phyloP scores from a whole-genome alignment of 2,888 invertebrate genomes.

The Orthonevra nobilis region DNA sequence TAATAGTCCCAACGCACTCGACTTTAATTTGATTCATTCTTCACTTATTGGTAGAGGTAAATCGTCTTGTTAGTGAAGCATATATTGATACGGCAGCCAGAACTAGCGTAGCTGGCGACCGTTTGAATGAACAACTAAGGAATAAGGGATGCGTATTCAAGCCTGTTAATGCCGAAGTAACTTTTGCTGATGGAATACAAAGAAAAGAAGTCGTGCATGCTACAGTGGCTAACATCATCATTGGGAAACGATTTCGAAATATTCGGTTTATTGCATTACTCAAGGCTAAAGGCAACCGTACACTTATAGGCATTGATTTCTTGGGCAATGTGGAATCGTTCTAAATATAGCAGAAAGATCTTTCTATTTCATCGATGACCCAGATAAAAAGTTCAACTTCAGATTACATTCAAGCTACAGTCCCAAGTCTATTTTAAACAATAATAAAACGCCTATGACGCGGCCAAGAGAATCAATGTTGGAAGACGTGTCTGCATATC shows the following conservation, averaged over 20 bases:
- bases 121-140: neutral
- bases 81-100: constrained; percentile 27
- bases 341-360: constrained; percentile 12
- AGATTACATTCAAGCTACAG: neutral
- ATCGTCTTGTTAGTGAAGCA: constrained; percentile 6
- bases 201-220: constrained; percentile 4
- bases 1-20: constrained; percentile 20
- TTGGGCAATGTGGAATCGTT: constrained; percentile 8
- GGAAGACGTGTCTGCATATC: constrained; percentile 6
- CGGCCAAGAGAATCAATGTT: neutral
- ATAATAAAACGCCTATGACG: neutral
- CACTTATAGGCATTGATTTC: constrained; percentile 9
- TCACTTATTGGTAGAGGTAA: constrained; percentile 13
- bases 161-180: constrained; percentile 6
- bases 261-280: constrained; percentile 12
- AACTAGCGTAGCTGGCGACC: constrained; percentile 25
- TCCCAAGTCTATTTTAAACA: neutral
- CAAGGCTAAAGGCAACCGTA: constrained; percentile 15
- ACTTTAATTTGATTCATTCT: constrained; percentile 15
- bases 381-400: neutral
- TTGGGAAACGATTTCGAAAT: constrained; percentile 4
- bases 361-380: constrained; percentile 8
- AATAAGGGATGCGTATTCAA: constrained; percentile 5
- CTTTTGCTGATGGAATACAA: constrained; percentile 8
- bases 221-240: constrained; percentile 6